A percentile compares a stretch with the other conserved stretches of the same genome.
phyloP scores from a whole-genome alignment of 2,113 vertebrate genomes.

The Bagarius yarrelli region DNA sequence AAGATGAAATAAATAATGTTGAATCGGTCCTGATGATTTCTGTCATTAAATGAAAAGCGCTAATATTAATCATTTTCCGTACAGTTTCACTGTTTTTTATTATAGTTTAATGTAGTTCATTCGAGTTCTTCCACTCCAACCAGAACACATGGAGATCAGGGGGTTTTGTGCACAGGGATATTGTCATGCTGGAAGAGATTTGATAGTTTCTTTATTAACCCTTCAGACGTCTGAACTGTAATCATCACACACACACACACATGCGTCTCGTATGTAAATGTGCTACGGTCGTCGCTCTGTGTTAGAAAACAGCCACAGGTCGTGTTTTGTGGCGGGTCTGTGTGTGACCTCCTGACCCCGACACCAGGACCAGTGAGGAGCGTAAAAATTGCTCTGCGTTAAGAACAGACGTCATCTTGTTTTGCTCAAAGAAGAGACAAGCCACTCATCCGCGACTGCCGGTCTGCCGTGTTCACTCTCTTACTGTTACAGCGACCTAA shows the following conservation, averaged over 20 bases:
- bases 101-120: too few species aligned
- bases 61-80: too few species aligned
- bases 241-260: neutral
- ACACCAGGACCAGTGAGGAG: constrained; percentile 48
- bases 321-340: constrained; percentile 55
- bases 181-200: too few species aligned
- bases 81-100: too few species aligned
- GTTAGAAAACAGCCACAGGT: constrained; percentile 50
- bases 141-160: too few species aligned
- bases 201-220: neutral
- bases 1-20: too few species aligned
- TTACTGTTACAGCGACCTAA: neutral
- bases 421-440: constrained; percentile 50
- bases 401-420: constrained; percentile 66
- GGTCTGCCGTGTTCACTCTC: neutral
- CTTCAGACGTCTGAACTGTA: neutral
- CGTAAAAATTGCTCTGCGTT: constrained; percentile 53
- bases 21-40: too few species aligned
- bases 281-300: constrained; percentile 23
- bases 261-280: neutral
- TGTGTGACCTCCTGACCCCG: constrained; percentile 57
- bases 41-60: too few species aligned
- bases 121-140: too few species aligned
- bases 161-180: too few species aligned
- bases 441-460: neutral